These are phyloP conservation scores for Sinopyrophorus schimmeli DNA, from an alignment of 2,888 invertebrate species.

Conservation along the genomic window DNA sequence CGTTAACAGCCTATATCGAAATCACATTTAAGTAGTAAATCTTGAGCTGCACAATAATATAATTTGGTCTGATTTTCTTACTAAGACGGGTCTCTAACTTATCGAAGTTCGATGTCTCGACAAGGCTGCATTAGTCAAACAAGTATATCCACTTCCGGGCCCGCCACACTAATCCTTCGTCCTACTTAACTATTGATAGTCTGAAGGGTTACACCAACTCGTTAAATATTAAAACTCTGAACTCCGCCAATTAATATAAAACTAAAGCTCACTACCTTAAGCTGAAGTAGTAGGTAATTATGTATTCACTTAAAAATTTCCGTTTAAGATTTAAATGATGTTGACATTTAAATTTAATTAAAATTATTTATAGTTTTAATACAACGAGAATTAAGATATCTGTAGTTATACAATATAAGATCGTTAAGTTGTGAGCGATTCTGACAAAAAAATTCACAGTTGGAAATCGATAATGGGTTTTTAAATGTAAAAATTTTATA, in stretches of 20 bases:
- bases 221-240: constrained; percentile 40
- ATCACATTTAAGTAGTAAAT: constrained; percentile 7
- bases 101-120: constrained; percentile 48
- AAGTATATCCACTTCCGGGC: constrained; percentile 50
- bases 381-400: too few species aligned
- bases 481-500: too few species aligned
- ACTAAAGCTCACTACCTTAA: constrained; percentile 35
- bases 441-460: too few species aligned
- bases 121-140: constrained; percentile 49
- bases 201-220: constrained; percentile 35
- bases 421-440: too few species aligned
- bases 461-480: too few species aligned
- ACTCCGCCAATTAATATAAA: constrained; percentile 40
- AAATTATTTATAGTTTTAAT: too few species aligned
- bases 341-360: too few species aligned
- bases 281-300: constrained; percentile 31
- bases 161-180: constrained; percentile 47
- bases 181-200: constrained; percentile 43
- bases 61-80: constrained; percentile 31
- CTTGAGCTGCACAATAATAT: constrained; percentile 13
- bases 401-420: too few species aligned
- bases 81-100: constrained; percentile 44
- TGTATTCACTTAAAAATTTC: too few species aligned
- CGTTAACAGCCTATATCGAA: background rate
- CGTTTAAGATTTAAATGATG: background rate